These are phyloP conservation scores for Platysternon megacephalum DNA, from an alignment of 2,113 vertebrate species.

Conservation along the genomic window DNA sequence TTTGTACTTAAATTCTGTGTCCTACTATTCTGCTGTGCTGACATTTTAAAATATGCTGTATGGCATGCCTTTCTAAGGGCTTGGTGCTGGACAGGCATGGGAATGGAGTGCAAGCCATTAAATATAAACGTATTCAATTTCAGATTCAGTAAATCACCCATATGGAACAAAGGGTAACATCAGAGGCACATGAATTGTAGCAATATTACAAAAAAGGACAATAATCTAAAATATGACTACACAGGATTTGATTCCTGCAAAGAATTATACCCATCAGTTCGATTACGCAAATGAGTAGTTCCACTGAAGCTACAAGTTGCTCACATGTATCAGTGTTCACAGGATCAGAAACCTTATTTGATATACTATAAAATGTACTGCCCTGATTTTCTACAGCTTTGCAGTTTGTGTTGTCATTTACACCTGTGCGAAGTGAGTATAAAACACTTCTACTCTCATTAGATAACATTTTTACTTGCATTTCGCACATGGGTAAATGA, in stretches of 20 bases:
- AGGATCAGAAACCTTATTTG: conserved; percentile 6
- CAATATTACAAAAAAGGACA: background rate
- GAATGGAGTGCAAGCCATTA: conserved; percentile 29
- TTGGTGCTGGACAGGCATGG: background rate
- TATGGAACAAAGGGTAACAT: background rate
- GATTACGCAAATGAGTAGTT: background rate
- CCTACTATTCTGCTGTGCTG: conserved; percentile 28
- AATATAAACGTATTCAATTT: background rate
- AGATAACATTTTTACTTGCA: fast-evolving
- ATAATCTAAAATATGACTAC: background rate
- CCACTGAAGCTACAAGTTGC: conserved; percentile 36
- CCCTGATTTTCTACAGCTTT: background rate
- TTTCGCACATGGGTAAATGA: fast-evolving
- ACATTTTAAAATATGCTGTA: background rate
- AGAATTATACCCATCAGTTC: background rate
- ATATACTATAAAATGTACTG: background rate
- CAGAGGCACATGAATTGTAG: background rate
- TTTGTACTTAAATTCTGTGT: conserved; percentile 46
- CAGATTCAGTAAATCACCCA: background rate
- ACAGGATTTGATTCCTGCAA: background rate
- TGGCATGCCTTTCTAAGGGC: background rate
- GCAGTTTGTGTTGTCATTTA: background rate
- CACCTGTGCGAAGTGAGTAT: fast-evolving
- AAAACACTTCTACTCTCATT: background rate
- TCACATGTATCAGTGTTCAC: background rate